A percentile compares a stretch with the other conserved stretches of the same genome.
These are phyloP conservation scores for Alexandromys fortis DNA, from an alignment of 2,113 vertebrate genomes.

Conservation along the genomic window DNA sequence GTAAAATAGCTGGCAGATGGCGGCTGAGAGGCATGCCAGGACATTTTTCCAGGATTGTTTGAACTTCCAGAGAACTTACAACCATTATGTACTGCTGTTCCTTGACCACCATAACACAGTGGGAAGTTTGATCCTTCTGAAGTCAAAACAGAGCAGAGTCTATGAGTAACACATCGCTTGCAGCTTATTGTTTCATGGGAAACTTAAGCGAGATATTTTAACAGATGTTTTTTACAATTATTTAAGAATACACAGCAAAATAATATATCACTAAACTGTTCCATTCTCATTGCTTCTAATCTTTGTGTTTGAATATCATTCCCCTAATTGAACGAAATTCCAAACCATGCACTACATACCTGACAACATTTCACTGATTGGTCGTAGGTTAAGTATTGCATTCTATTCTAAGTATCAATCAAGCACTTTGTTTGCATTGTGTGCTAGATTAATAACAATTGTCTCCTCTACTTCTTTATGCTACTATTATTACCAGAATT, in stretches of 20 bases:
- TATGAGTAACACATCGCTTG: accelerated
- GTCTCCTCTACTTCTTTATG: background rate
- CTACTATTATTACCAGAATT: background rate
- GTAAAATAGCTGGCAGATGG: background rate
- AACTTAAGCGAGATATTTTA: background rate
- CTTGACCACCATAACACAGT: background rate
- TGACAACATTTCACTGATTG: background rate
- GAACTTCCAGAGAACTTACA: background rate
- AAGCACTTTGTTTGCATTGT: too few species aligned
- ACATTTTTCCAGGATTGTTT: background rate
- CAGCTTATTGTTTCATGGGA: background rate
- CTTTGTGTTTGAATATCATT: background rate
- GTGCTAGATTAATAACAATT: background rate
- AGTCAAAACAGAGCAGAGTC: background rate
- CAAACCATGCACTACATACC: background rate
- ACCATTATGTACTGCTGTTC: background rate
- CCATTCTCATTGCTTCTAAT: background rate
- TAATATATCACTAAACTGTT: background rate
- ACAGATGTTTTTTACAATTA: background rate
- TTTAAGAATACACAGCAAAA: background rate
- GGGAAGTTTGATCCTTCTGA: background rate
- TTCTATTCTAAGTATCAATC: background rate
- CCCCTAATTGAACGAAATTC: background rate
- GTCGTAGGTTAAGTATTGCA: accelerated
- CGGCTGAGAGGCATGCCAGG: background rate